Conservation (phyloP, 1,140 invertebrate genomes). For the Drosophila micromelanica region DNA sequence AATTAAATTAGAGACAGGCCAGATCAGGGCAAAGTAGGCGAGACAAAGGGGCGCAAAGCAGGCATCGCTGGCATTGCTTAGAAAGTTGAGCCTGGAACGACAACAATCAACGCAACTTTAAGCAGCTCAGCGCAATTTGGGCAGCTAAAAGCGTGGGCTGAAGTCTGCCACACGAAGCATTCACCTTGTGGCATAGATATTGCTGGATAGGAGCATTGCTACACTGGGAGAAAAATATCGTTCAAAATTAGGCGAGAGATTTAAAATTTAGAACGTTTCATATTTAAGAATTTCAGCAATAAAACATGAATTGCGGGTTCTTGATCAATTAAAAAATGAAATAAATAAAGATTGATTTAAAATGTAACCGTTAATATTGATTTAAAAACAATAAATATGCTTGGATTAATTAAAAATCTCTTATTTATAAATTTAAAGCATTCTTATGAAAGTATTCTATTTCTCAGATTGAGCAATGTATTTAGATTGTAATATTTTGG, state of each 20-base stretch:
- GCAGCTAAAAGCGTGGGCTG: constrained; percentile 30
- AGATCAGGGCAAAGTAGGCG: not conserved
- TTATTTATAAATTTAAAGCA: too few relatives aligned
- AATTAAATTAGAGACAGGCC: constrained; percentile 71
- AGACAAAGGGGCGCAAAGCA: constrained; percentile 26
- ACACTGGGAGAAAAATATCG: constrained; percentile 2
- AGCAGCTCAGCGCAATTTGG: constrained; percentile 40
- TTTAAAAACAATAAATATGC: too few relatives aligned
- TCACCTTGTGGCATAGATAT: constrained; percentile 36
- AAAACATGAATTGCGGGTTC: too few relatives aligned
- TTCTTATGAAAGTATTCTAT: too few relatives aligned
- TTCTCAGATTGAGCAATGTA: too few relatives aligned
- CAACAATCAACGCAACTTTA: constrained; percentile 16
- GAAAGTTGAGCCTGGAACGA: constrained; percentile 52
- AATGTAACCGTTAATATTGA: too few relatives aligned
- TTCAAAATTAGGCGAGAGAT: not conserved
- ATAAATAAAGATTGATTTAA: too few relatives aligned
- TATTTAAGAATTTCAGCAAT: not conserved
- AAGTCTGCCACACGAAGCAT: constrained; percentile 27
- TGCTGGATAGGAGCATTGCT: constrained; percentile 13
- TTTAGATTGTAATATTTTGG: too few relatives aligned
- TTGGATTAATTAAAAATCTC: too few relatives aligned
- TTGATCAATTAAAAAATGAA: too few relatives aligned
- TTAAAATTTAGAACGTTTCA: not conserved
- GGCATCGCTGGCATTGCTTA: constrained; percentile 49